These are phyloP conservation scores for Trichomycterus rosablanca DNA, from an alignment of 2,113 vertebrate genomes.

Conservation along the genomic window DNA sequence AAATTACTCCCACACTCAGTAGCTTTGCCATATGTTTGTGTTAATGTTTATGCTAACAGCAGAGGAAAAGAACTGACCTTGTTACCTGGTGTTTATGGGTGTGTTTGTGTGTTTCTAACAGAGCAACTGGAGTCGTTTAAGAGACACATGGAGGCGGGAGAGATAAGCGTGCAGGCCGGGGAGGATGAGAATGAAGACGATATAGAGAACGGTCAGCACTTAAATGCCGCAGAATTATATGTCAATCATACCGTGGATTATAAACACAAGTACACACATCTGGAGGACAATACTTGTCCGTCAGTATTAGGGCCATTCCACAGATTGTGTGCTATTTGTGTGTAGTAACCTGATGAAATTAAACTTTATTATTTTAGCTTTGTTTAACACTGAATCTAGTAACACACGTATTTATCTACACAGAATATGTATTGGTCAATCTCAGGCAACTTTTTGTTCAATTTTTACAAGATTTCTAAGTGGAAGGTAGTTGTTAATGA, in stretches of 20 bases:
- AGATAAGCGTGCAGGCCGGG: conserved; percentile 85
- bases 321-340: no score
- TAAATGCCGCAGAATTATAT: neutral
- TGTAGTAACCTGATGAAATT: no score
- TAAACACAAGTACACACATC: no score
- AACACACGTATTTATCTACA: no score
- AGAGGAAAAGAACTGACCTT: neutral
- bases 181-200: conserved; percentile 95
- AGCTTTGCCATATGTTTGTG: conserved; percentile 7
- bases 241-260: no score
- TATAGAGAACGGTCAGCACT: conserved; percentile 77
- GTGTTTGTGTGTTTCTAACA: conserved; percentile 51
- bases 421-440: no score
- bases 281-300: neutral
- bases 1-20: neutral
- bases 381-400: no score
- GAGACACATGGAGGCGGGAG: conserved; percentile 96
- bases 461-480: no score
- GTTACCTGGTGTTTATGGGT: conserved; percentile 37
- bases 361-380: no score
- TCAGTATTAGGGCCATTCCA: no score
- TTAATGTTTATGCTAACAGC: neutral
- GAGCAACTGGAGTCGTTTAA: conserved; percentile 95
- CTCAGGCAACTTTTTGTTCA: no score
- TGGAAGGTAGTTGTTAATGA: no score